Percentiles rank a stretch among this genome's conserved stretches.
These are phyloP conservation scores for Cremastobaeus sp. DNA, from an alignment of 2,888 invertebrate genomes.

Conservation along the genomic window DNA sequence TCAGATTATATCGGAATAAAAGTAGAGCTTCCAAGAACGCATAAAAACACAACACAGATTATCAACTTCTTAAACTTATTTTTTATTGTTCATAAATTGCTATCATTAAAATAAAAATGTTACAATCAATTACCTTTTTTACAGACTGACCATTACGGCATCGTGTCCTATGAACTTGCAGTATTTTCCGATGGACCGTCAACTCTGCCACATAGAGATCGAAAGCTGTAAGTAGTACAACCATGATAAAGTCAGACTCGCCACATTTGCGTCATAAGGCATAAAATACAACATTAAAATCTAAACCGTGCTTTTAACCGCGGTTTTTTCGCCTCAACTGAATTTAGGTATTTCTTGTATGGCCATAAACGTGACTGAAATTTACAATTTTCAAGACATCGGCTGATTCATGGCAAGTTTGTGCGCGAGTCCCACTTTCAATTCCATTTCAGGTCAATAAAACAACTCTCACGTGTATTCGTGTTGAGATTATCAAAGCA, in stretches of 20 bases:
- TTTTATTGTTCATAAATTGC: no score
- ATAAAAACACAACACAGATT: no score
- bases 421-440: constrained; percentile 18
- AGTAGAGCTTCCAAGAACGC: no score
- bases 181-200: constrained; percentile 97
- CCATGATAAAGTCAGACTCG: constrained; percentile 42
- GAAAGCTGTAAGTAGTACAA: constrained; percentile 95
- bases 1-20: no score
- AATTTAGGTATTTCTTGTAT: constrained; percentile 13
- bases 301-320: constrained; percentile 33
- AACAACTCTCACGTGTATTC: constrained; percentile 65
- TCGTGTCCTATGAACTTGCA: constrained; percentile 98
- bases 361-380: constrained; percentile 5
- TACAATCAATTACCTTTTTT: no score
- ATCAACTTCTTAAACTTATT: no score
- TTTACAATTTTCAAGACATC: constrained; percentile 8
- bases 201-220: constrained; percentile 95
- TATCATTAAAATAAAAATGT: no score
- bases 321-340: constrained; percentile 1
- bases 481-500: constrained; percentile 64
- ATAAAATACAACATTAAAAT: constrained; percentile 2
- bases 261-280: constrained; percentile 17
- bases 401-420: constrained; percentile 9
- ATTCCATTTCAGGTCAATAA: constrained; percentile 69
- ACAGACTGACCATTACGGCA: constrained; percentile 94